Evolutionary conservation across 2,113 vertebrate genomes (phyloP), one percentile per base, ranked within the genome.

Genomic region (Plecotus auritus): DNA sequence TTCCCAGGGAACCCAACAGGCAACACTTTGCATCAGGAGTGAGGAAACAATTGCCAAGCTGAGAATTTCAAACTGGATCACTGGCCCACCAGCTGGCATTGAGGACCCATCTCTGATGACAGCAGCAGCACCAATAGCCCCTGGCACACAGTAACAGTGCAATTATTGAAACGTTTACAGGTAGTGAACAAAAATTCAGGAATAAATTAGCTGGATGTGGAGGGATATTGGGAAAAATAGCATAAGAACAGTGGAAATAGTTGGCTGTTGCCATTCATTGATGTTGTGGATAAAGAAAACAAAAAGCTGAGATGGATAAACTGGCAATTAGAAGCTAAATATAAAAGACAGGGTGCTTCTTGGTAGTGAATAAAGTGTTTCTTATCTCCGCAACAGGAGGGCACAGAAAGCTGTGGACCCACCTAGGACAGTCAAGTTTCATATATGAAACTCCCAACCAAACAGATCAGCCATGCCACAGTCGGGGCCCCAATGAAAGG

Each of bases 251-350:
- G 45, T 51, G 12, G 42, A 88, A 88, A 67, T 23, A 45, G 13
- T 20, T 72, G 20, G 26, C 51, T 35, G 14, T 49, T 59, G 18
- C 70, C 80, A 81, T 66, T 81, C 84, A 42, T 66, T 88, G 59
- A 88, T 67, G 37, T 72, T 47, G 45, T 47, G 16, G 56, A 82
- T 2, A 42, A 85, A 64, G 18, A 80, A 30, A 54, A 42, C 12
- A 56, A 72, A 70, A 90, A 10, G 6, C 26, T 37, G 20, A 73
- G 42, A n/a, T 42, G 23, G 32, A 67, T 81, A 88, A 54, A 76
- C 16, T 90, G 59, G 37, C 82, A 94, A 88, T 59, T 80, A 72
- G 82, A 93, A 88, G 37, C 66, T 80, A 92, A 94, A 83, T 74
- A 32, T 64, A 56, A 93, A 64, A 92, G 22, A 37, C 30, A 61